Evolutionary conservation across 2,888 invertebrate genomes (phyloP).

Genomic region (Villa cingulata): DNA sequence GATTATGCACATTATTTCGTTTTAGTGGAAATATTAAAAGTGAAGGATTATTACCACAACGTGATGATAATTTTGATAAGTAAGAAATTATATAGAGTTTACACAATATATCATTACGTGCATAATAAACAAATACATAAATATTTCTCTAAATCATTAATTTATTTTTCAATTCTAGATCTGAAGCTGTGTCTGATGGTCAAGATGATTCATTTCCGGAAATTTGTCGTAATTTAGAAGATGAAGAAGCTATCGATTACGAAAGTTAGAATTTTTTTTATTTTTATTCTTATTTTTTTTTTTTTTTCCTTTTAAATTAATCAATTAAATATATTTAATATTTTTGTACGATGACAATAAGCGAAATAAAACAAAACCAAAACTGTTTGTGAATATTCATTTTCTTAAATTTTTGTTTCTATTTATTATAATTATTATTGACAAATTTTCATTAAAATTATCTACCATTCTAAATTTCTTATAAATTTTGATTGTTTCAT

Average conservation of each 20-base stretch:
- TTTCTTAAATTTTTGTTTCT: no score
- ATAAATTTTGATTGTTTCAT: no score
- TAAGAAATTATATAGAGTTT: conserved; percentile 10
- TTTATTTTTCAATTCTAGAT: conserved; percentile 19
- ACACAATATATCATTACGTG: no score
- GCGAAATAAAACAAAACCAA: not conserved
- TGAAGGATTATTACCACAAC: conserved; percentile 31
- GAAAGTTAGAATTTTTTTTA: conserved; percentile 24
- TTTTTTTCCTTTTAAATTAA: no score
- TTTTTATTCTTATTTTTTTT: no score
- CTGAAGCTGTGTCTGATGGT: conserved; percentile 23
- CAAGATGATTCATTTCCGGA: conserved; percentile 29
- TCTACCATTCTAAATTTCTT: no score
- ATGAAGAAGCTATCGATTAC: conserved; percentile 30
- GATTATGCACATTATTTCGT: conserved; percentile 30
- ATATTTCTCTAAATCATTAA: not conserved
- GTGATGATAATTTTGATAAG: conserved; percentile 30
- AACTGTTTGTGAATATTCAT: no score
- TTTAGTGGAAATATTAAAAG: conserved; percentile 24
- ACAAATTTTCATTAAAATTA: no score
- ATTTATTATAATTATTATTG: no score
- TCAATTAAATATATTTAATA: conserved; percentile 6
- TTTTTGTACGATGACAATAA: conserved; percentile 10
- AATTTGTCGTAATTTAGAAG: conserved; percentile 23
- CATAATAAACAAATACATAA: no score